A percentile compares a stretch with the other conserved stretches of the same genome.
Conservation (phyloP, 2,113 vertebrate genomes). For the Pterophyllum scalare region DNA sequence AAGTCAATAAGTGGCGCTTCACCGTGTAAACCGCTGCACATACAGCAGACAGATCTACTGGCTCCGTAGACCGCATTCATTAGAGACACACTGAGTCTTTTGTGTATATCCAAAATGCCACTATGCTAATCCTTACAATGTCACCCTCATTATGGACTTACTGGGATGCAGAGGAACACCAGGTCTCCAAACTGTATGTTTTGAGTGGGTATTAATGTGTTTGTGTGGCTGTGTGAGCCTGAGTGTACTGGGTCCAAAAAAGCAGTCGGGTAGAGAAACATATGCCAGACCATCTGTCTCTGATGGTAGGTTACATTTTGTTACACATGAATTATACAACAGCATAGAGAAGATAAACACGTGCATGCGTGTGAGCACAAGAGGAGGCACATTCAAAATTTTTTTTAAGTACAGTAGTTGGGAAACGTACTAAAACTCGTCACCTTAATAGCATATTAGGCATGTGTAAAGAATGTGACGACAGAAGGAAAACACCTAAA, state of each 20-base stretch:
- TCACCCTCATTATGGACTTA: slow-evolving; percentile 42
- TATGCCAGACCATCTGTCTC: slow-evolving; percentile 76
- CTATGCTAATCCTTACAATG: slow-evolving; percentile 39
- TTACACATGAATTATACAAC: slow-evolving; percentile 59
- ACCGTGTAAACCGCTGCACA: slow-evolving; percentile 36
- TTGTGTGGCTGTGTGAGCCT: slow-evolving; percentile 14
- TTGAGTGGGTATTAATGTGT: slow-evolving; percentile 7
- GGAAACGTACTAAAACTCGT: not conserved
- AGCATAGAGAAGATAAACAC: slow-evolving; percentile 30
- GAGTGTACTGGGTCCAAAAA: slow-evolving; percentile 24
- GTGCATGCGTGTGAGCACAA: slow-evolving; percentile 22
- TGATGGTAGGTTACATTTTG: slow-evolving; percentile 51
- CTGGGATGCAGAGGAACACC: slow-evolving; percentile 50
- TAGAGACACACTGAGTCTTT: slow-evolving; percentile 51
- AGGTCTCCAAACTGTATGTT: slow-evolving; percentile 34
- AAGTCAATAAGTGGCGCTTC: slow-evolving; percentile 65
- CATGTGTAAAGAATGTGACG: not conserved
- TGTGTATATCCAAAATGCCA: slow-evolving; percentile 51
- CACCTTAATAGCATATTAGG: not conserved
- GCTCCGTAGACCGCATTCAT: slow-evolving; percentile 50
- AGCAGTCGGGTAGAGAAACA: slow-evolving; percentile 48
- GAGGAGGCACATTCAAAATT: not conserved
- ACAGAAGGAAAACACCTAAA: not conserved
- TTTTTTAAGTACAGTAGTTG: not conserved
- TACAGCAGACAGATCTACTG: slow-evolving; percentile 41